Conservation (phyloP, 2,888 invertebrate genomes). For the Cosmopolites sordidus region DNA sequence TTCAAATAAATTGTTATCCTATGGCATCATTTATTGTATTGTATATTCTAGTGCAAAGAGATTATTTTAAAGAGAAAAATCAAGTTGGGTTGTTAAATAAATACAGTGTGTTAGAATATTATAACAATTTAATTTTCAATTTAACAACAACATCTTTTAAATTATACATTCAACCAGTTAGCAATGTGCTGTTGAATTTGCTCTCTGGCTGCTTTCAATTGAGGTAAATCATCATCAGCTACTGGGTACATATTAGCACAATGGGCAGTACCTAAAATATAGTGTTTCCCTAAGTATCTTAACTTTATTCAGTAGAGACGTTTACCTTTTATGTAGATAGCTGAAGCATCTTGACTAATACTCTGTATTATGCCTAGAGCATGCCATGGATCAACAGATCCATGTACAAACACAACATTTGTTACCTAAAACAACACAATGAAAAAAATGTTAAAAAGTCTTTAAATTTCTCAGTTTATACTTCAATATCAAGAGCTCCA, state of each 20-base stretch:
- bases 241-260: slow-evolving; percentile 91
- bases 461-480: too few species aligned
- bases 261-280: slow-evolving; percentile 77
- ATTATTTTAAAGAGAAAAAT: too few species aligned
- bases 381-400: slow-evolving; percentile 87
- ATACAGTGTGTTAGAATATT: too few species aligned
- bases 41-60: too few species aligned
- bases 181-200: slow-evolving; percentile 47
- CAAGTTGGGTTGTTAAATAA: too few species aligned
- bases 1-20: too few species aligned
- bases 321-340: slow-evolving; percentile 61
- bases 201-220: slow-evolving; percentile 64
- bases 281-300: not conserved
- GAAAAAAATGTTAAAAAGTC: too few species aligned
- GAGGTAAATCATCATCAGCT: slow-evolving; percentile 60
- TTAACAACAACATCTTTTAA: not conserved
- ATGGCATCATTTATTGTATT: too few species aligned
- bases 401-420: slow-evolving; percentile 81
- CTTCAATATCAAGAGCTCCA: slow-evolving; percentile 68
- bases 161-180: slow-evolving; percentile 11
- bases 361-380: slow-evolving; percentile 67
- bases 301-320: not conserved
- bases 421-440: slow-evolving; percentile 41
- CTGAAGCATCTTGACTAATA: slow-evolving; percentile 55
- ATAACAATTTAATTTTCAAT: too few species aligned